phyloP scores from a whole-genome alignment of 2,113 vertebrate genomes.

The Tragelaphus scriptus region DNA sequence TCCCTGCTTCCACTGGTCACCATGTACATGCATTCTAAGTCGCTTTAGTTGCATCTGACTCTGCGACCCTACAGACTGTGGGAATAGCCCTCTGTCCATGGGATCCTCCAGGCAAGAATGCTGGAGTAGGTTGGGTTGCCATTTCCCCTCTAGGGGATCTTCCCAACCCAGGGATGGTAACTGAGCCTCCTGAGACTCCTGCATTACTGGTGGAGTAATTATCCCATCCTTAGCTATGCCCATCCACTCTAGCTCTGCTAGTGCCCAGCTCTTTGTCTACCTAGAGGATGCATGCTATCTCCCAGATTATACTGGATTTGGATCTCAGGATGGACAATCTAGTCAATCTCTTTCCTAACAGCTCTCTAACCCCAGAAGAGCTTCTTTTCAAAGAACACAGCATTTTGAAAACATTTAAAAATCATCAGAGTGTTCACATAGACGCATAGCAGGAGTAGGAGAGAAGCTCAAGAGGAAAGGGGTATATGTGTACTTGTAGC shows the following conservation, averaged over 20 bases:
- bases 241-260: not conserved
- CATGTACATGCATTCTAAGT: not conserved
- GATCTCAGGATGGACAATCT: not conserved
- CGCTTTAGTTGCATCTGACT: fast-evolving
- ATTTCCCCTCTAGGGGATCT: not conserved
- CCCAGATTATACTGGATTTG: not conserved
- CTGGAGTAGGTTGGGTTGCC: not conserved
- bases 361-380: not conserved
- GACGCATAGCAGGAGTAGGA: not conserved
- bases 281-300: not conserved
- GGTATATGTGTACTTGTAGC: not conserved
- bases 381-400: not conserved
- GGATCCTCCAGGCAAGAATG: not conserved
- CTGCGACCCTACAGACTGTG: not conserved
- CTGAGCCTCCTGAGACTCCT: not conserved
- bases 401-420: not conserved
- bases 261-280: not conserved
- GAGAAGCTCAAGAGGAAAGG: not conserved
- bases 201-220: not conserved
- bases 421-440: not conserved
- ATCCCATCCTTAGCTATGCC: not conserved
- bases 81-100: not conserved
- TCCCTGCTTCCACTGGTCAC: not conserved
- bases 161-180: not conserved
- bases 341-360: not conserved